Base-by-base conservation (phyloP, 2,113 vertebrate genomes). In the Rhombomys opimus region DNA sequence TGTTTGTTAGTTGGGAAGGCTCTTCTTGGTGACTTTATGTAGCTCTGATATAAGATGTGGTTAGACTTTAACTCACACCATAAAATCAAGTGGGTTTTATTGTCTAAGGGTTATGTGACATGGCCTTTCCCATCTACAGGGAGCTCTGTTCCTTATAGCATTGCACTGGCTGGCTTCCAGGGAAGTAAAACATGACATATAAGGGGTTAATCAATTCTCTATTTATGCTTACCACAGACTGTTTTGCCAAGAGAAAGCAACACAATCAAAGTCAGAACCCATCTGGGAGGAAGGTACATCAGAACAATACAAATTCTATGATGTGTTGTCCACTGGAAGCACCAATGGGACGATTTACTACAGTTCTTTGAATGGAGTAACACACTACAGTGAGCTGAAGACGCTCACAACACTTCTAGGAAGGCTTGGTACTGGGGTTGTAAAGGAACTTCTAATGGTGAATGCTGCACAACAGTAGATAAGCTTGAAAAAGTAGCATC, bases 191-290 rank as follows among this genome's bases (percentile, higher is more conserved):
- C 11, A 88, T 2, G 7, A 5, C 63, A 14, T 14, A 59, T 46
- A 67, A 89, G 52, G 2, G 32, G 67, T 89, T 95, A 90, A 85
- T 50, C 8, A 94, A 88, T 13, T 13, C 32, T 93, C 12, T 92
- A 11, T 12, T 84, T 50, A 11, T 25, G 17, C 35, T 68, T 90
- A 14, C 22, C 7, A 46, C 6, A 61, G 72, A 84, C 4, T 3
- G 38, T 90, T 70, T 85, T 57, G 35, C 35, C 22, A 88, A 84
- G 46, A 61, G 12, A 14, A 59, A 81, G 15, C 65, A 23, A 61
- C 38, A 80, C 22, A 57, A 70, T 1, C 11, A 87, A 50, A 50
- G 18, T 54, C n/a, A 73, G 14, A 86, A 91, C 85, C 88, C 68
- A 41, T 59, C 17, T 76, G 35, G 25, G 38, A 61, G 54, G 7